Conservation (phyloP, 37 sponge, comb jelly and placozoan genomes). For the Ephydatia muelleri region DNA sequence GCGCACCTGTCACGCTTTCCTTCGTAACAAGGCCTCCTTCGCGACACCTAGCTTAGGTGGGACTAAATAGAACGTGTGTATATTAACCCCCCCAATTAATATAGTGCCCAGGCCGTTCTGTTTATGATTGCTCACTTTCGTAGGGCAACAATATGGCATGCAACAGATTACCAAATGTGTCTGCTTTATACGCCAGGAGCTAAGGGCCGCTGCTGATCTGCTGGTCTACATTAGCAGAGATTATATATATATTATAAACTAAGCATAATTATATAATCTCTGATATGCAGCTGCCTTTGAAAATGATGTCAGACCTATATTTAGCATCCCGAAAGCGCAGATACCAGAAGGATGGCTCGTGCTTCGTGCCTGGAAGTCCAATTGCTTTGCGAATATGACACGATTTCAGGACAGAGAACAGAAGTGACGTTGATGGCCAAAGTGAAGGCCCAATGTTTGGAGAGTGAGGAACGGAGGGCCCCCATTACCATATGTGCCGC, state of each 20-base stretch:
- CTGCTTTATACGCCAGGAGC: too few species aligned
- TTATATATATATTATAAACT: too few species aligned
- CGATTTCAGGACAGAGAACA: slow-evolving; percentile 30
- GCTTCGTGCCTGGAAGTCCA: slow-evolving; percentile 45
- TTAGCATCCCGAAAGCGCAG: not conserved
- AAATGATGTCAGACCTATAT: not conserved
- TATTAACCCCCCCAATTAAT: not conserved
- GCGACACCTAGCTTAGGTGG: not conserved
- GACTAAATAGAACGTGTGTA: not conserved
- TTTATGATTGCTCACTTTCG: too few species aligned
- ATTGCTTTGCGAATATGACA: slow-evolving; percentile 60
- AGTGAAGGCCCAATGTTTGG: slow-evolving; percentile 41
- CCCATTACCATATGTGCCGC: slow-evolving; percentile 92
- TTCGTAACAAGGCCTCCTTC: not conserved
- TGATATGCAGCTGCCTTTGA: too few species aligned
- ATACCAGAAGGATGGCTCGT: not conserved
- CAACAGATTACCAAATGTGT: too few species aligned
- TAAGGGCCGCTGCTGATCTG: too few species aligned
- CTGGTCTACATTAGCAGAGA: too few species aligned
- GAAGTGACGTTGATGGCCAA: slow-evolving; percentile 68
- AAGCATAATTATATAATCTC: too few species aligned
- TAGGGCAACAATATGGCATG: too few species aligned
- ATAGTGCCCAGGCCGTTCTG: not conserved
- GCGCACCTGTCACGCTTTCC: not conserved
- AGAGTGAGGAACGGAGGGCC: slow-evolving; percentile 73